These are phyloP conservation scores for Tetramorium bicarinatum DNA, from an alignment of 2,888 invertebrate species.

Conservation along the genomic window DNA sequence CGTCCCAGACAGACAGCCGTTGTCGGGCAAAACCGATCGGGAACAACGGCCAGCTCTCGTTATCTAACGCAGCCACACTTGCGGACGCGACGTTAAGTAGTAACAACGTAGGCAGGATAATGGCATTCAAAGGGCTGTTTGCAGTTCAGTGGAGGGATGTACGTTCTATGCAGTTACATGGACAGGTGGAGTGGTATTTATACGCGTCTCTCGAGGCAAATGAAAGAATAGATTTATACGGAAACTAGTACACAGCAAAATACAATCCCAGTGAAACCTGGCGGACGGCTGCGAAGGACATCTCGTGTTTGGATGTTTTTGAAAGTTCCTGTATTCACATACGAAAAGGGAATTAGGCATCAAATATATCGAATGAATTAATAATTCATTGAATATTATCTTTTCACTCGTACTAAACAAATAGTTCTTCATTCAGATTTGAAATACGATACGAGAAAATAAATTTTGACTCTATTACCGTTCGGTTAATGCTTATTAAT, in stretches of 20 bases:
- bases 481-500: not conserved
- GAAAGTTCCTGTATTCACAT: not conserved
- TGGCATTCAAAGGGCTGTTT: slow-evolving; percentile 63
- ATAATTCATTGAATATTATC: not conserved
- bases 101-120: slow-evolving; percentile 67
- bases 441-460: not conserved
- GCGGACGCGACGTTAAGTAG: slow-evolving; percentile 52
- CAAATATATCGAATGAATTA: not conserved
- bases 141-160: slow-evolving; percentile 47
- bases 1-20: slow-evolving; percentile 23
- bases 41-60: slow-evolving; percentile 61
- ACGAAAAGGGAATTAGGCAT: not conserved
- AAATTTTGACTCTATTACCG: not conserved
- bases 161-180: slow-evolving; percentile 36
- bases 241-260: slow-evolving; percentile 11
- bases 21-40: slow-evolving; percentile 34
- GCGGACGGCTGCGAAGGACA: not conserved
- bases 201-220: slow-evolving; percentile 24
- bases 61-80: slow-evolving; percentile 68
- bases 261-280: not conserved
- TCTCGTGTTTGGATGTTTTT: not conserved
- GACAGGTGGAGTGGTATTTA: slow-evolving; percentile 25
- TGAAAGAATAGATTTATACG: slow-evolving; percentile 41
- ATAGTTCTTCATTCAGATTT: not conserved
- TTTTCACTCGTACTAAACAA: not conserved